Evolutionary conservation across 2,113 vertebrate genomes (phyloP).

Genomic region (Pleuronectes platessa): DNA sequence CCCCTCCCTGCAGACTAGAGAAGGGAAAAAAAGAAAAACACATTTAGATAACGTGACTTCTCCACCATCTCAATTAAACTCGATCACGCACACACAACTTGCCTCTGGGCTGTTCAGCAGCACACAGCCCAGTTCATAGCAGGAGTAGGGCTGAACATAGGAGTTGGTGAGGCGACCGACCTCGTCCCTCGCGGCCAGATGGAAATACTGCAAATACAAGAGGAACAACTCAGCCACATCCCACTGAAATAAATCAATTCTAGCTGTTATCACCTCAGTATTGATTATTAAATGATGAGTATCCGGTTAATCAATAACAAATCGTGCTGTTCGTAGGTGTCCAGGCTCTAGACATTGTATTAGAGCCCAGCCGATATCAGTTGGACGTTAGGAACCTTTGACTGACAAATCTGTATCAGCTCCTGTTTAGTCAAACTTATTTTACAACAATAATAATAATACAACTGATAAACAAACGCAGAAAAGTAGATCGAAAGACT

Average conservation of each 20-base stretch:
- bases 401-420: too few species aligned
- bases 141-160: slow-evolving; percentile 92
- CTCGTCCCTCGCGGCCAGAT: slow-evolving; percentile 89
- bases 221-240: background rate
- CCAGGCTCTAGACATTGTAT: background rate
- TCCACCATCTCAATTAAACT: background rate
- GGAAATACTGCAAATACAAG: slow-evolving; percentile 84
- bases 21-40: slow-evolving; percentile 17
- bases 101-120: slow-evolving; percentile 89
- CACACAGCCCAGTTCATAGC: slow-evolving; percentile 93
- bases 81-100: slow-evolving; percentile 28
- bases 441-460: too few species aligned
- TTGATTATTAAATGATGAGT: background rate
- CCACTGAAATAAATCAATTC: background rate
- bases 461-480: too few species aligned
- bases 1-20: slow-evolving; percentile 88
- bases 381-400: background rate
- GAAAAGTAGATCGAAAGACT: too few species aligned
- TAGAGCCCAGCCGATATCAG: background rate
- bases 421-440: too few species aligned
- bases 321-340: background rate
- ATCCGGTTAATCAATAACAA: background rate
- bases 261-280: background rate
- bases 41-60: slow-evolving; percentile 35
- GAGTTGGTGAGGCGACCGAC: slow-evolving; percentile 88